A percentile compares a stretch with the other conserved stretches of the same genome.
phyloP scores from a whole-genome alignment of 1,140 invertebrate species.

The Hycleus phaleratus region DNA sequence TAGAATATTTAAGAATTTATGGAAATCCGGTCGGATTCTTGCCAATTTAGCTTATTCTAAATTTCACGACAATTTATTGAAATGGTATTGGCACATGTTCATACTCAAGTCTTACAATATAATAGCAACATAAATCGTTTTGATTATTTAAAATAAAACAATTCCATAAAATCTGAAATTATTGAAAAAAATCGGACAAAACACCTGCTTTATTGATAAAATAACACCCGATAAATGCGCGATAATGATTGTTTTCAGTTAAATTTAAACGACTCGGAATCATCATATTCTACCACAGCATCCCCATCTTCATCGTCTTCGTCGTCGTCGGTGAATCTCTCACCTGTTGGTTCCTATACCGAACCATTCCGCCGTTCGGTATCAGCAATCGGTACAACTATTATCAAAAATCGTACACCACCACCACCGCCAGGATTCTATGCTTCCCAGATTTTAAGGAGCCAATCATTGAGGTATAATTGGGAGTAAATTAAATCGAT shows the following conservation, averaged over 20 bases:
- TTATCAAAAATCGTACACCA: not conserved
- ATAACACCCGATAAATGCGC: too few relatives aligned
- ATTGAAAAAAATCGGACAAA: too few relatives aligned
- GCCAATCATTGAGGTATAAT: not conserved
- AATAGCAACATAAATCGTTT: too few relatives aligned
- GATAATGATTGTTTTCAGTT: too few relatives aligned
- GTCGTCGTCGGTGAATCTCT: slow-evolving; percentile 25
- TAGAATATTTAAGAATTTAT: not conserved
- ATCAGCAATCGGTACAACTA: too few relatives aligned
- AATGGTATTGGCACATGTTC: slow-evolving; percentile 2
- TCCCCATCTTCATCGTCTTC: slow-evolving; percentile 9
- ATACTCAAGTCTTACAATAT: not conserved
- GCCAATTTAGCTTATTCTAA: too few relatives aligned
- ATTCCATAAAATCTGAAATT: too few relatives aligned
- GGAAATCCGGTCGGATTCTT: not conserved
- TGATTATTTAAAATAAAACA: too few relatives aligned
- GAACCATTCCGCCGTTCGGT: too few relatives aligned
- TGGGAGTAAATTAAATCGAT: not conserved
- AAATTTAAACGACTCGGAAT: slow-evolving; percentile 29
- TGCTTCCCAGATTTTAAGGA: slow-evolving; percentile 20
- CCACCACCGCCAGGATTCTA: slow-evolving; percentile 17
- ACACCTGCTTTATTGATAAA: too few relatives aligned
- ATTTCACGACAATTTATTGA: not conserved
- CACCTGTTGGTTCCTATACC: slow-evolving; percentile 15
- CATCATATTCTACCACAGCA: slow-evolving; percentile 11